phyloP scores from a whole-genome alignment of 1,140 invertebrate genomes.

The Brachionus paranguensis region DNA sequence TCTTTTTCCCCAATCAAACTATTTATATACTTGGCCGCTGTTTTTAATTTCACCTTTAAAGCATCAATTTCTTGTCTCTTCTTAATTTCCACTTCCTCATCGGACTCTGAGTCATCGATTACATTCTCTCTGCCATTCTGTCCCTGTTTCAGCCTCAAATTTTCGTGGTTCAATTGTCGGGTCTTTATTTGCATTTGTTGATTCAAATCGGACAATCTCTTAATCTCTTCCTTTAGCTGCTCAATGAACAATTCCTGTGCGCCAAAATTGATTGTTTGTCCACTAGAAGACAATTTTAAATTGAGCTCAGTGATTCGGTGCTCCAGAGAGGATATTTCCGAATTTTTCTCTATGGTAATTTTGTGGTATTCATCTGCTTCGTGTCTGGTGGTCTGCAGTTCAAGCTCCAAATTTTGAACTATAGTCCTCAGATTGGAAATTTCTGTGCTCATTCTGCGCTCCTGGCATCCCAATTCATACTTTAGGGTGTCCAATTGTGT shows the following conservation, averaged over 20 bases:
- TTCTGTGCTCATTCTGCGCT: slow-evolving; percentile 46
- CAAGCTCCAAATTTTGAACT: slow-evolving; percentile 48
- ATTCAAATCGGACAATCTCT: slow-evolving; percentile 42
- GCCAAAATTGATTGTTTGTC: slow-evolving; percentile 46
- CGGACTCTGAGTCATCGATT: neutral
- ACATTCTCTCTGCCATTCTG: neutral
- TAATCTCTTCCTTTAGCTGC: slow-evolving; percentile 52
- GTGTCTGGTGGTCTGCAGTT: slow-evolving; percentile 49
- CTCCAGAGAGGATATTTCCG: slow-evolving; percentile 48
- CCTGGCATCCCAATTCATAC: slow-evolving; percentile 48
- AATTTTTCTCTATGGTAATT: slow-evolving; percentile 49
- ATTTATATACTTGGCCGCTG: slow-evolving; percentile 44
- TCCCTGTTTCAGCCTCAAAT: neutral
- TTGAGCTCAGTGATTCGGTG: slow-evolving; percentile 50
- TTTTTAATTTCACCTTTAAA: neutral
- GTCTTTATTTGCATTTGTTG: neutral
- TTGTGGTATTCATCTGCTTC: slow-evolving; percentile 55
- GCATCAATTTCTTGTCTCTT: slow-evolving; percentile 6
- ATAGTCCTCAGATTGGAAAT: slow-evolving; percentile 45
- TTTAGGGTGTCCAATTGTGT: slow-evolving; percentile 45
- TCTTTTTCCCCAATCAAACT: slow-evolving; percentile 50
- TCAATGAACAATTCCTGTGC: slow-evolving; percentile 53
- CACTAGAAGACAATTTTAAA: slow-evolving; percentile 47
- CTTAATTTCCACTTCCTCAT: neutral
- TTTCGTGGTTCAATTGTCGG: slow-evolving; percentile 12